Evolutionary conservation across 2,888 invertebrate genomes (phyloP).

Genomic region (Fragum fragum): DNA sequence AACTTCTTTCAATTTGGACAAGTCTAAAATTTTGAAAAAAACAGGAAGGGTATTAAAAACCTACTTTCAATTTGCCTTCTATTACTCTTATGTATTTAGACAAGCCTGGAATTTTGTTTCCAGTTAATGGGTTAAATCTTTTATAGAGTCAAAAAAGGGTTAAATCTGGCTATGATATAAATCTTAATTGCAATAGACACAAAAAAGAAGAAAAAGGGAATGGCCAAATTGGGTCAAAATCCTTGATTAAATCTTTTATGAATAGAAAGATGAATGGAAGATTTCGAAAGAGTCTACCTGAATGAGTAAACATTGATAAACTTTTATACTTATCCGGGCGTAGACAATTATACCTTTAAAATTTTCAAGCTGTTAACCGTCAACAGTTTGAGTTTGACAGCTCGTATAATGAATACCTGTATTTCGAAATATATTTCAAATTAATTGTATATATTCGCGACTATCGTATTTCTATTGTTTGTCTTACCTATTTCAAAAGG

Average conservation of each 20-base stretch:
- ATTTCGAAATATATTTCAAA: neutral
- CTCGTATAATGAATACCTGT: neutral
- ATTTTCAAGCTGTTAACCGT: neutral
- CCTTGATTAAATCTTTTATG: slow-evolving; percentile 1
- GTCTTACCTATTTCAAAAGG: neutral
- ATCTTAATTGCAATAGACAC: too few species aligned
- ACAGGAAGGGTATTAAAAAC: too few species aligned
- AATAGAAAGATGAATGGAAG: neutral
- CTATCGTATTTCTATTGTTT: neutral
- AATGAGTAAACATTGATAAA: slow-evolving; percentile 18
- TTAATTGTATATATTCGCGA: neutral
- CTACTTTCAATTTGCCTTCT: too few species aligned
- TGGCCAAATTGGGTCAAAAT: neutral
- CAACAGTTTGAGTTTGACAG: neutral
- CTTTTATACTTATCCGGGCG: slow-evolving; percentile 19
- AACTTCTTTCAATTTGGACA: too few species aligned
- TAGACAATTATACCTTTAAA: slow-evolving; percentile 4
- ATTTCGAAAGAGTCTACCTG: slow-evolving; percentile 10
- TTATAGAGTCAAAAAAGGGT: too few species aligned
- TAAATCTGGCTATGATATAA: too few species aligned
- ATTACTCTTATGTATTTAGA: too few species aligned
- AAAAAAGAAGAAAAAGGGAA: neutral
- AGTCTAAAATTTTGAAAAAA: too few species aligned
- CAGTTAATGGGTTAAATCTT: too few species aligned
- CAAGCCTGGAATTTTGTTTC: too few species aligned